Evolutionary conservation across 2,113 vertebrate genomes (phyloP).

Genomic region (Centropus unirufus): DNA sequence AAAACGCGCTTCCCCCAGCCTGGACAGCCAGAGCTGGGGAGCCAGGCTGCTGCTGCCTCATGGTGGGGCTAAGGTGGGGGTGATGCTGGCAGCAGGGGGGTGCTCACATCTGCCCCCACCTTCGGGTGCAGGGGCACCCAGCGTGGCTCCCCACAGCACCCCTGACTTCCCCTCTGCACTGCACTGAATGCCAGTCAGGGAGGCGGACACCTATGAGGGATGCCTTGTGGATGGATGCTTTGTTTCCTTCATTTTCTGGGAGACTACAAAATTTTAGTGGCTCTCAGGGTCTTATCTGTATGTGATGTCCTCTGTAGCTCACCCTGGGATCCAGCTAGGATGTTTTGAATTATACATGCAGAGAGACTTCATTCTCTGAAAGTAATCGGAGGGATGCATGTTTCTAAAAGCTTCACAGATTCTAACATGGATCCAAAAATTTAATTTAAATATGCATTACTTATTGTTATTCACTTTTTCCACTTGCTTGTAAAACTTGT

Average conservation of each 20-base stretch:
- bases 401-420: conserved; percentile 27
- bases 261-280: neutral
- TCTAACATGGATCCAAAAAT: conserved; percentile 12
- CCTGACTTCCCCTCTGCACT: neutral
- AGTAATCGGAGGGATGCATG: neutral
- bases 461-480: conserved; percentile 16
- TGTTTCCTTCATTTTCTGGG: neutral
- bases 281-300: neutral
- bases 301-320: neutral
- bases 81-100: rapidly evolving
- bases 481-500: neutral
- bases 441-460: conserved; percentile 7
- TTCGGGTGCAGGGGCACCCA: neutral
- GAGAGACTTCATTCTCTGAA: neutral
- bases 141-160: rapidly evolving
- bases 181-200: rapidly evolving
- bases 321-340: neutral
- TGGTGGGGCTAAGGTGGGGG: neutral
- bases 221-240: neutral
- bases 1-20: neutral
- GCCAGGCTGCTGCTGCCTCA: neutral
- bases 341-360: conserved; percentile 5
- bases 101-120: neutral
- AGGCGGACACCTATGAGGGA: neutral
- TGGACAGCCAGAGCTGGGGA: neutral